Conservation (phyloP, 2,113 vertebrate genomes). For the Cyrtonyx montezumae region DNA sequence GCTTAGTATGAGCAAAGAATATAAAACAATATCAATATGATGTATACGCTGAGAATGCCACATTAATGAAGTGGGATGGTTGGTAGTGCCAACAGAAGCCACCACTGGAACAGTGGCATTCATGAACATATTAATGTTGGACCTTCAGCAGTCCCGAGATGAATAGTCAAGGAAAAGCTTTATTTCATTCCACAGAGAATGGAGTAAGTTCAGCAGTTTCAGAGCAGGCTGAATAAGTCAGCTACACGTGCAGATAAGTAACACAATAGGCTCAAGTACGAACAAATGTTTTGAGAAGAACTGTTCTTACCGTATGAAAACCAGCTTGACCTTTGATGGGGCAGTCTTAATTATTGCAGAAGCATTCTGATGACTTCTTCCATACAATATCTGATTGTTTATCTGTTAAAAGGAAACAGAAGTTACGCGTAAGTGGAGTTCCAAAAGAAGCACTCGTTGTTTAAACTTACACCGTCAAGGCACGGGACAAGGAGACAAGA, state of each 20-base stretch:
- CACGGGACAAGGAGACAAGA: neutral
- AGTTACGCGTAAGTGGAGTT: neutral
- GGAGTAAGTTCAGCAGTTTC: neutral
- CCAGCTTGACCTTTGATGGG: constrained; percentile 88
- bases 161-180: neutral
- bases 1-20: neutral
- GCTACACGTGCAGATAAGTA: neutral
- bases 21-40: neutral
- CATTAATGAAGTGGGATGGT: neutral
- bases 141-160: neutral
- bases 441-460: neutral
- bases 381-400: constrained; percentile 93
- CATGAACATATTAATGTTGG: neutral
- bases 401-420: constrained; percentile 79
- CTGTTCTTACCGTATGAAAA: constrained; percentile 91
- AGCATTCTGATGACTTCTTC: constrained; percentile 96
- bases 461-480: neutral
- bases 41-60: neutral
- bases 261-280: neutral
- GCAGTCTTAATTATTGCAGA: constrained; percentile 96
- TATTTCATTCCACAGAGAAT: neutral
- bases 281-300: neutral
- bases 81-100: neutral
- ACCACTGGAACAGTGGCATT: neutral
- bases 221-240: neutral